A percentile compares a stretch with the other conserved stretches of the same genome.
Evolutionary conservation across 2,797 vertebrate genomes (phyloP).

Genomic region (Chaetophractus vellerosus): DNA sequence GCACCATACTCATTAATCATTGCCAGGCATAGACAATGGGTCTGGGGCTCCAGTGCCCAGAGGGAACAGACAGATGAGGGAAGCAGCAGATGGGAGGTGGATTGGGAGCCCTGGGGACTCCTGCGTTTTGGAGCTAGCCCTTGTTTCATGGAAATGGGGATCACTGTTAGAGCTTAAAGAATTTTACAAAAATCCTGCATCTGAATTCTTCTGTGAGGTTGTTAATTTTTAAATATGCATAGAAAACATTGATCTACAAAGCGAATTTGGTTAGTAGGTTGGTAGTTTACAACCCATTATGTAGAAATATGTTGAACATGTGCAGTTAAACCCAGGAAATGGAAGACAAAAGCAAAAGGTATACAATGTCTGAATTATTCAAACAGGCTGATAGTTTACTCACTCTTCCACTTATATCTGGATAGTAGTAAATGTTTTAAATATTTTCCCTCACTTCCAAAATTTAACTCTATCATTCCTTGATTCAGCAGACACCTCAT

Average conservation of each 20-base stretch:
- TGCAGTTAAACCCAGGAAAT: conserved; percentile 65
- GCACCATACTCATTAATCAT: background rate
- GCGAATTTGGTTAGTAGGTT: conserved; percentile 8
- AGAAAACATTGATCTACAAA: conserved; percentile 11
- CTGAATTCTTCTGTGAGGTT: background rate
- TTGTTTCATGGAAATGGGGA: rapidly evolving
- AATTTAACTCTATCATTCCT: background rate
- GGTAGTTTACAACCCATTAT: background rate
- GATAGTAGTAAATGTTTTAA: conserved; percentile 4
- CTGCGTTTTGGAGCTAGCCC: background rate
- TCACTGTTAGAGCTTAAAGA: background rate
- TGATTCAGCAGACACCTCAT: background rate
- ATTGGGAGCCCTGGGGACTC: rapidly evolving
- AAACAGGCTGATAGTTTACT: conserved; percentile 31
- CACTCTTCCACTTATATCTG: background rate
- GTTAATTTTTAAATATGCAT: background rate
- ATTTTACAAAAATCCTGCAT: background rate
- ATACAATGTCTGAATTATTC: background rate
- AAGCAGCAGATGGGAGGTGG: background rate
- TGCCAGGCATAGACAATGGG: background rate
- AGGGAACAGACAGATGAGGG: rapidly evolving
- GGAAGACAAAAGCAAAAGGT: background rate
- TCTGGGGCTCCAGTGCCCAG: background rate
- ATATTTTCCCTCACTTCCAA: background rate
- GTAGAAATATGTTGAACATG: conserved; percentile 24